Percentiles rank a stretch among this genome's conserved stretches.
Conservation (phyloP, 35 echinoderm and acorn worm genomes). For the Ophiothrix spiculata region DNA sequence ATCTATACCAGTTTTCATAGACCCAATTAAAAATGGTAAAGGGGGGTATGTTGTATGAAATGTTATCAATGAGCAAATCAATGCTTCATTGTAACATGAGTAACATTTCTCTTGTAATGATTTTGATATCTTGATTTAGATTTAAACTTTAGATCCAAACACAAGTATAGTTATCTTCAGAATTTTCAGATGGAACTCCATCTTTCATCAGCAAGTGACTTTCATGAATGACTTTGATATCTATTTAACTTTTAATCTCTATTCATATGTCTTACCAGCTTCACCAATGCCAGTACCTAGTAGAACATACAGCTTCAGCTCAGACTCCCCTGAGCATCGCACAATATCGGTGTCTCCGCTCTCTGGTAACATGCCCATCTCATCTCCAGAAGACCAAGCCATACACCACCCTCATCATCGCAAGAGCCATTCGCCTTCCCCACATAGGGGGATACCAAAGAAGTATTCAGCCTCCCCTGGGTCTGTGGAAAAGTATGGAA, state of each 20-base stretch:
- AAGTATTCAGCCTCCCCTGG: slow-evolving; percentile 7
- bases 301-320: slow-evolving; percentile 63
- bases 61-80: too few species aligned
- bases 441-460: neutral
- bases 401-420: slow-evolving; percentile 25
- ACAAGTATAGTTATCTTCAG: too few species aligned
- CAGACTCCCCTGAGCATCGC: slow-evolving; percentile 66
- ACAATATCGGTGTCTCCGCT: slow-evolving; percentile 76
- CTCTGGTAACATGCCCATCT: slow-evolving; percentile 81
- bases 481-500: slow-evolving; percentile 46
- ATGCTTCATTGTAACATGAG: too few species aligned
- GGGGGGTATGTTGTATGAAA: too few species aligned
- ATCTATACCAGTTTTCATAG: too few species aligned
- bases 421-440: slow-evolving; percentile 21
- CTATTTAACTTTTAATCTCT: neutral
- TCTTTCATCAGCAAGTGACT: too few species aligned
- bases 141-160: too few species aligned
- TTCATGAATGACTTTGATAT: neutral
- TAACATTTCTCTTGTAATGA: too few species aligned
- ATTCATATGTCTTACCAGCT: slow-evolving; percentile 25
- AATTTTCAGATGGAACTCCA: too few species aligned
- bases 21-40: too few species aligned
- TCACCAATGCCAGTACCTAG: slow-evolving; percentile 94
- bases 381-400: slow-evolving; percentile 83
- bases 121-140: too few species aligned